Base-by-base conservation (phyloP, 1,140 invertebrate genomes). In the Drosophila pectinifera region DNA sequence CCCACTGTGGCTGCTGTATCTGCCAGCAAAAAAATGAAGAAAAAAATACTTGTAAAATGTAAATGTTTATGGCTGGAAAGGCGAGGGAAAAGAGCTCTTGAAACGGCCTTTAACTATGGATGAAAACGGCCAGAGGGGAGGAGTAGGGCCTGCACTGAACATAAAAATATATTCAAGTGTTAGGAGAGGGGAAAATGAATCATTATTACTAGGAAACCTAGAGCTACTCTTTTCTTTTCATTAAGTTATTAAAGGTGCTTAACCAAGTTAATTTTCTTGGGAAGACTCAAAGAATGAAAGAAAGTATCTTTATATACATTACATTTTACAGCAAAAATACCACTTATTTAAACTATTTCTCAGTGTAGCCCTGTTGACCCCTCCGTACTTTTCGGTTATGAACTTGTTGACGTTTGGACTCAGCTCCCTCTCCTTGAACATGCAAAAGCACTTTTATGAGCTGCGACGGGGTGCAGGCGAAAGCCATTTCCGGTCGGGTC, bases 61-160 rank as follows among this genome's bases (percentile, higher is more conserved):
- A 83, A 82, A 82, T 82, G 79, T 83, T 82, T 83, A 82, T 77
- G 67, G 51, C 78, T 67, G 36, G 56, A 36, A 59, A 75, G 72
- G 46, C 73, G 78, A 73, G 73, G 39, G 59, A 72, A 65, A 70
- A 48, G 64, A 57, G 39, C 79, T 45, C 64, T 59, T 43, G 61
- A 55, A 77, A 67, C 57, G 78, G 79, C 67, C 61, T 81, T 72
- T 70, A 73, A 55, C 64, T 58, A 46, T 68, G 24, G 31, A 46
- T 34, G 67, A 6, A 45, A 55, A 38, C 16, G 67, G 4, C n/a
- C 24, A 31, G 10, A 31, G 49, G n/a, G 39, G 46, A 28, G 20
- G 46, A 14, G 2, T 7, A 16, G 18, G 5, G 43, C 5, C 22
- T 57, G 39, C 56, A 64, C 56, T 61, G 41, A 11, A 20, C 13